phyloP scores from a whole-genome alignment of 2,888 invertebrate species.

The Ormyrus rosae region DNA sequence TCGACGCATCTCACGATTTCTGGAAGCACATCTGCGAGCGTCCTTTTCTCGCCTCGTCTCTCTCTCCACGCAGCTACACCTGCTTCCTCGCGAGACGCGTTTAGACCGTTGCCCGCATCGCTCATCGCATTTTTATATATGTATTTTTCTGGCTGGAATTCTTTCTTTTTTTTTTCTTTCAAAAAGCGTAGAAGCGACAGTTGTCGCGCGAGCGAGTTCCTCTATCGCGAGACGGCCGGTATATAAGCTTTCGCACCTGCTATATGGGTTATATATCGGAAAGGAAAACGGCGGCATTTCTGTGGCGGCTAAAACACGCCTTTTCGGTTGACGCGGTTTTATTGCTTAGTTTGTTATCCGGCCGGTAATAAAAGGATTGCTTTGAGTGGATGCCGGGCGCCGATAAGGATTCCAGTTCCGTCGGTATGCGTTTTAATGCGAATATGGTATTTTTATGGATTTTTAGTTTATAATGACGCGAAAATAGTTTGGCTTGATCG shows the following conservation, averaged over 20 bases:
- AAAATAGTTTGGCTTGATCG: too few species aligned
- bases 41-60: neutral
- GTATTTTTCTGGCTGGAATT: neutral
- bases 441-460: too few species aligned
- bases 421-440: too few species aligned
- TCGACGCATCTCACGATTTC: constrained; percentile 39
- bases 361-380: neutral
- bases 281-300: constrained; percentile 9
- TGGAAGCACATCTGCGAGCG: constrained; percentile 48
- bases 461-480: too few species aligned
- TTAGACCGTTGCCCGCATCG: constrained; percentile 54
- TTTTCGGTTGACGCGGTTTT: too few species aligned
- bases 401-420: too few species aligned
- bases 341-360: too few species aligned
- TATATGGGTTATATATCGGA: neutral
- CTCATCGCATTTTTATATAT: constrained; percentile 29
- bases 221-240: neutral
- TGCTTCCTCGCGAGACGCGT: constrained; percentile 37
- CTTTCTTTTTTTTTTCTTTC: constrained; percentile 15
- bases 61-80: constrained; percentile 38
- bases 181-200: constrained; percentile 44
- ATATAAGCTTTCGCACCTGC: constrained; percentile 43
- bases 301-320: too few species aligned
- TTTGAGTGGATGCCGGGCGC: neutral
- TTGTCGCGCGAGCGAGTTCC: constrained; percentile 37